phyloP scores from a whole-genome alignment of 2,113 vertebrate genomes.

The Irena cyanogastra region DNA sequence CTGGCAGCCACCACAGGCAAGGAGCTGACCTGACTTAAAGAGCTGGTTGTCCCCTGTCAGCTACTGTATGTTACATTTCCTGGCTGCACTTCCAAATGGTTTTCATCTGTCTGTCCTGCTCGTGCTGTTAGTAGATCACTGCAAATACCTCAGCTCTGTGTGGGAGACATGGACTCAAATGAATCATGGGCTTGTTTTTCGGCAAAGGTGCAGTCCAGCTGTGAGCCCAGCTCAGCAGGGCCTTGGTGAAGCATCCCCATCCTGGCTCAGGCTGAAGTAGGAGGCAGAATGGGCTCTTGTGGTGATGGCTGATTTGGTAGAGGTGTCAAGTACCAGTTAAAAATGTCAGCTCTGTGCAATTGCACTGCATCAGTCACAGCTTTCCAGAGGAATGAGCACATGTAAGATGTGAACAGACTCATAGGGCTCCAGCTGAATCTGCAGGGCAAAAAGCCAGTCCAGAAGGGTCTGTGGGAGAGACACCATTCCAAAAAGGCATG shows the following conservation, averaged over 20 bases:
- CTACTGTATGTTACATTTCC: neutral
- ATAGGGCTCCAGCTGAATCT: neutral
- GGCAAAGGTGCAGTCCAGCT: neutral
- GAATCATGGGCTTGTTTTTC: neutral
- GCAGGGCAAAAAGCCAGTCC: neutral
- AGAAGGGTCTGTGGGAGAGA: neutral
- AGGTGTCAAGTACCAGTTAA: neutral
- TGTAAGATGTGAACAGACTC: neutral
- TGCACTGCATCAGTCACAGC: neutral
- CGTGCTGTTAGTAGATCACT: neutral
- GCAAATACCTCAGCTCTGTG: neutral
- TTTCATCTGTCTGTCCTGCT: neutral
- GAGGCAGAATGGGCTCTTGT: neutral
- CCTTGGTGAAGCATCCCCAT: fast-evolving
- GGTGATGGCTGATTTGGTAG: neutral
- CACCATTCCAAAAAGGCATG: neutral
- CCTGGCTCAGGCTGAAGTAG: neutral
- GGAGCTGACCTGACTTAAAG: neutral
- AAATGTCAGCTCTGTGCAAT: neutral
- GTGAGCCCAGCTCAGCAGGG: neutral
- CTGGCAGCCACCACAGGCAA: neutral
- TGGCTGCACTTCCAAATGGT: neutral
- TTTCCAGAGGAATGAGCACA: neutral
- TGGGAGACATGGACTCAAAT: neutral
- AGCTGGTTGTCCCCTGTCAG: neutral